Conservation (phyloP, 2,797 vertebrate genomes). For the Dromococcyx pavoninus region DNA sequence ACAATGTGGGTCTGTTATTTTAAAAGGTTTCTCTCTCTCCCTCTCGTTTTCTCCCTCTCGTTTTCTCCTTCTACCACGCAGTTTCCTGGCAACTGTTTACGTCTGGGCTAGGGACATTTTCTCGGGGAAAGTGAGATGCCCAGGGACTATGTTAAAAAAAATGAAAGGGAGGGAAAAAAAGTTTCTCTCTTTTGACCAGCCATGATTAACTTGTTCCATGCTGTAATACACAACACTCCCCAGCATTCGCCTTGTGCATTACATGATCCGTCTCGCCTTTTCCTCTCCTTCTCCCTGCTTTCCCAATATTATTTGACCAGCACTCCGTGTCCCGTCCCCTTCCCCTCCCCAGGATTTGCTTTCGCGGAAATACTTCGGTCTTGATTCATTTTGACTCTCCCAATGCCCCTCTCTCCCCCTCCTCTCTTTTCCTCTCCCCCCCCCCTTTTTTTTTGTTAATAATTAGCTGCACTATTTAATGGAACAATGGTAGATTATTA, state of each 20-base stretch:
- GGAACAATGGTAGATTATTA: conserved; percentile 50
- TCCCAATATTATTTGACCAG: not conserved
- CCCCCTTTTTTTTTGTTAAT: conserved; percentile 27
- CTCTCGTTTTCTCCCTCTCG: conserved; percentile 5
- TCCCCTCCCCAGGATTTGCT: not conserved
- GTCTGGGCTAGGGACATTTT: conserved; percentile 26
- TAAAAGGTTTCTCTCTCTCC: conserved; percentile 8
- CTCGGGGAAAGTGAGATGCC: not conserved
- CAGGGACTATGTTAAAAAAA: not conserved
- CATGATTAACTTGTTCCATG: conserved; percentile 24
- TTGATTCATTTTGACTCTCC: not conserved
- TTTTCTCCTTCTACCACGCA: conserved; percentile 42
- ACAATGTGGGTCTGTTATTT: conserved; percentile 62
- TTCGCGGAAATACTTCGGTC: not conserved
- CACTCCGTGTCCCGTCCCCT: no score
- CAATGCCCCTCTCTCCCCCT: not conserved
- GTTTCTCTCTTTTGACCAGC: not conserved
- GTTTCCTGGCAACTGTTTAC: conserved; percentile 68
- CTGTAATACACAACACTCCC: not conserved
- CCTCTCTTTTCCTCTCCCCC: rapidly evolving
- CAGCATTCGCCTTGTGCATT: not conserved
- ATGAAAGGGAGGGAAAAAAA: not conserved
- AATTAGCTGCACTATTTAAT: conserved; percentile 64
- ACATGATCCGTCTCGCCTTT: not conserved
- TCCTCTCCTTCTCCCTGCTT: not conserved